Base-by-base conservation (phyloP, 2,113 vertebrate species). In the Coptodon bakossiorum region DNA sequence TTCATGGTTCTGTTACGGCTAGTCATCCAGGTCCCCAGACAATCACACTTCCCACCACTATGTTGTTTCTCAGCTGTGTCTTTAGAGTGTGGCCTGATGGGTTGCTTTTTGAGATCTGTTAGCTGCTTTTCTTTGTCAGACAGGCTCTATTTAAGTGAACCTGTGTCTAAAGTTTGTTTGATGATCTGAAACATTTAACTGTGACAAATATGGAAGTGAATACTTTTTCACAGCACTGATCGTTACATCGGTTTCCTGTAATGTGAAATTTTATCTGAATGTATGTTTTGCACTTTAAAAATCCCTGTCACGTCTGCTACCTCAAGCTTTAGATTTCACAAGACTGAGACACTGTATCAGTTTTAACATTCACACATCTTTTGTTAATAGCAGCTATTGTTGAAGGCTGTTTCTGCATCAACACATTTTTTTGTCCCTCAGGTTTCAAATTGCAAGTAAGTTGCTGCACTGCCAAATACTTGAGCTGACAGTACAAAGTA, bases 381-480 rank as follows among this genome's bases (percentile, higher is more conserved):
- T 73, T 27, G 5, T 7, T 43, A 73, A 73, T 43, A 17, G 34
- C 19, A 22, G 6, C 68, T 73, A 14, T 27, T 50, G 9, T 19
- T 29, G 16, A 48, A 17, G 71, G 27, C 24, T 17, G 68, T 45
- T 45, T 45, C 3, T 76, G 9, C 9, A 45, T 76, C 24, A 76
- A 17, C 68, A 1, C 0, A 2, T 0, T 48, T 24, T 5, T 45
- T 50, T 31, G 9, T 19, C 3, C 0, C 43, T 76, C 40, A 5
- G 27, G 16, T 76, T 50, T 76, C 71, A 76, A 19, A 19, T 19
- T 17, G 24, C 24, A 11, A 76, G 11, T 11, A 73, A 73, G 7
- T 48, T 76, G 24, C 24, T 11, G 36, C 40, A 68, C 36, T 71
- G 38, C 3, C 24, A 11, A 48, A 48, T 48, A 12, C 43, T 50